Evolutionary conservation across 2,113 vertebrate genomes (phyloP), one percentile per base, ranked within the genome.

Genomic region (Leucosticte australis): DNA sequence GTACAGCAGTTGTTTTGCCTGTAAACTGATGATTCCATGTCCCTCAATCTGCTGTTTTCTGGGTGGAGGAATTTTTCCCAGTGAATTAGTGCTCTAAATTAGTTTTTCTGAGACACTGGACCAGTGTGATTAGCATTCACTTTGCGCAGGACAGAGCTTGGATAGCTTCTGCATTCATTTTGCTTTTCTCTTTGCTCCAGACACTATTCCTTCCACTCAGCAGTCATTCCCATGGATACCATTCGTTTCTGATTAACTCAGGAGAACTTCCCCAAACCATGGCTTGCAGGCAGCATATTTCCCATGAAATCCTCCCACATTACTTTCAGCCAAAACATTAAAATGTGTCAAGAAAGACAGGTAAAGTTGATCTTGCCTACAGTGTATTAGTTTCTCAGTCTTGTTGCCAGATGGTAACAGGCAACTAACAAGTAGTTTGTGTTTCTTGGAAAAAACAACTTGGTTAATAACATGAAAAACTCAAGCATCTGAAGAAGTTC

Each of bases 171-270:
- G 11, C 62, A 49, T 84, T 76, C 37, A 57, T 87, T 73, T 79
- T 69, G 57, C 74, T 83, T 94, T 94, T 75, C 76, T 82, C 49
- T 68, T 83, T 19, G 4, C 81, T 92, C 42, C 87, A 90, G 52
- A 90, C 78, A 47, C 39, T 93, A 11, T 86, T 94, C 39, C 79
- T 94, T 91, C 70, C 13, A 31, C 87, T 94, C 87, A 96, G 3
- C 63, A 93, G 67, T 80, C 79, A 80, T 83, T 90, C 89, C 68
- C 59, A 56, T 88, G 85, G 93, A 93, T 86, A 93, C 82, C 52
- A 83, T 76, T 95, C 0, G 0, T 74, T 95, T 77, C 75, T 86
- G 59, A 69, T 94, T 59, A 86, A 80, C 22, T 44, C 52, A 74
- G 71, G 71, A 78, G 74, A 90, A 64, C 80, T 80, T 87, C 83